Evolutionary conservation across 2,888 invertebrate species (phyloP), one percentile per base, ranked within the genome.

Genomic region (Meloe dianella): DNA sequence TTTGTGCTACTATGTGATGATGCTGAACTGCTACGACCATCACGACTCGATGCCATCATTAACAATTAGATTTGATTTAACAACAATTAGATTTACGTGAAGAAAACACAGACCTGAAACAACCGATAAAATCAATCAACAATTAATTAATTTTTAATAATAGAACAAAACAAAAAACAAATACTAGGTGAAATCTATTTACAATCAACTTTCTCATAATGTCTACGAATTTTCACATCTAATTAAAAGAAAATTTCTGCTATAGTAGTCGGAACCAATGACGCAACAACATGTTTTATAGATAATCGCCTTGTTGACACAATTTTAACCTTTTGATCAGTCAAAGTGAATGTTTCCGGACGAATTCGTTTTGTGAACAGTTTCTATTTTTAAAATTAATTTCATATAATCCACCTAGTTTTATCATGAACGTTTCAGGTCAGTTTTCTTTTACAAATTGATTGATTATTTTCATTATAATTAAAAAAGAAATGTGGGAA

Each of bases 31-130:
- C 82, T 84, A 65, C 85, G 84, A 78, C 85, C 86, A 75, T 84
- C 85, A 51, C 83, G 81, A 71, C 75, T 80, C 38, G 82, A 75
- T 30, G 83, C 83, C 84, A 84, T 84, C 67, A 38, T 60, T 12
- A 24, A 54, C 12, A 54, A 22, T 1, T 22, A 51, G 2, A n/a
- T 14, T 38, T 14, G 14, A n/a, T 14, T 38, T 38, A 14, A 38
- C 38, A 32, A 32, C 32, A 32, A 32, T 10, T 32, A 2, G 8
- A 22, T 54, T 54, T 54, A 57, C 65, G 57, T 61, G 57, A 61
- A 66, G 66, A 66, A 63, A 68, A 65, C 68, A 66, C 66, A 83
- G 84, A 86, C 87, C 87, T 87, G 87, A 87, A 87, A 87, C 87
- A 87, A 85, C 84, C 61, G 74, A 38, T 57, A 61, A 24, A 30